Conservation (phyloP, 2,113 vertebrate species). For the Podocnemis expansa region DNA sequence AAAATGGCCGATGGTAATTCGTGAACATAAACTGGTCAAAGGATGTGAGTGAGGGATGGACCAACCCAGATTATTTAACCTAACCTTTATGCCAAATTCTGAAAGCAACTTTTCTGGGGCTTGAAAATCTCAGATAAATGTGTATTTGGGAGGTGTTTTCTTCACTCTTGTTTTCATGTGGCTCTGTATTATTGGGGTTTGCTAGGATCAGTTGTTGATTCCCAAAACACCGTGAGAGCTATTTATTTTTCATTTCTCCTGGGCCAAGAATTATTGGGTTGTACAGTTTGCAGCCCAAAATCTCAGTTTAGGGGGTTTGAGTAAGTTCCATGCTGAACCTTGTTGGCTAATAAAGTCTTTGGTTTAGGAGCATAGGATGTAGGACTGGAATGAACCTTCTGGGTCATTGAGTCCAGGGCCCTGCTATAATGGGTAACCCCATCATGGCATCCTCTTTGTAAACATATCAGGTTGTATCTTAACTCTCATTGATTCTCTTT, state of each 20-base stretch:
- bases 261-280: conserved; percentile 35
- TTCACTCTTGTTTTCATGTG: conserved; percentile 45
- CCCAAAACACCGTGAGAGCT: conserved; percentile 3
- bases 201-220: conserved; percentile 50
- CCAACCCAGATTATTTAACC: not conserved
- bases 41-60: not conserved
- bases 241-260: conserved; percentile 43
- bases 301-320: conserved; percentile 34
- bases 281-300: conserved; percentile 43
- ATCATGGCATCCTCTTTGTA: too few species aligned
- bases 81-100: conserved; percentile 18
- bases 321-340: conserved; percentile 32
- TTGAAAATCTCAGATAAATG: conserved; percentile 49
- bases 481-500: too few species aligned
- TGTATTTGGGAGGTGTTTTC: conserved; percentile 49
- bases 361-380: not conserved
- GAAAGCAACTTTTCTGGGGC: conserved; percentile 42
- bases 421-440: not conserved
- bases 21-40: not conserved
- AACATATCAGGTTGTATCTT: too few species aligned
- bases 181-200: conserved; percentile 14
- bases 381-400: not conserved
- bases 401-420: not conserved
- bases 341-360: conserved; percentile 51
- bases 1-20: conserved; percentile 36